Base-by-base conservation (phyloP, 2,888 invertebrate species). In the Pseudococcus longispinus region DNA sequence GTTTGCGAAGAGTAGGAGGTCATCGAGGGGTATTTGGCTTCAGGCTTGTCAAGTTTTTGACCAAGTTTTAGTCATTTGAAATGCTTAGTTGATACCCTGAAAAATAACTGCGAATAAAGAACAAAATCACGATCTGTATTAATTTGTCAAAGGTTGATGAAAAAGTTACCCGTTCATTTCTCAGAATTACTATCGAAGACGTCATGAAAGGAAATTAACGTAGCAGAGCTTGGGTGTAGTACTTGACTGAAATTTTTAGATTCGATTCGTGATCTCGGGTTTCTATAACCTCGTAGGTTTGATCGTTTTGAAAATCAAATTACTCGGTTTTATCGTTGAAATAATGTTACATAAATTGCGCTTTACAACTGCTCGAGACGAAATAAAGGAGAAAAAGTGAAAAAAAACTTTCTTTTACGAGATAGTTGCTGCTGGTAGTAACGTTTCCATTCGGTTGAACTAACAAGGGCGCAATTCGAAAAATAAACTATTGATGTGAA, bases 401-500 rank as follows among this genome's bases (percentile, higher is more conserved):
- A 42, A 80, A 42, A 42, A 80, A 80, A 80, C 37, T 42, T 80
- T 80, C 15, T 77, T 80, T 42, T 80, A 70, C 70, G 70, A 70
- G 15, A 70, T 29, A 70, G 29, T 70, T 70, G 65, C 65, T 60
- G 11, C 51, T 70, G 26, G 70, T 20, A 70, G 26, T 13, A 42
- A 42, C 23, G 32, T 80, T 42, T 80, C 77, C 77, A 80, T 80
- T 80, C 77, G 20, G 77, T 80, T 80, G 42, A 80, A 80, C 77
- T 80, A 80, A 80, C 77, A 80, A 80, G 77, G 77, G 77, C 77
- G 77, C 77, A 80, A 80, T 80, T 80, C 42, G 37, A 80, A 80
- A 80, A 42, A 80, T 80, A 80, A 80, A 80, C 77, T 80, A 80
- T 80, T 80, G 77, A 80, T 80, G 42, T 42, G 77, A 80, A 80